phyloP scores from a whole-genome alignment of 2,888 invertebrate genomes.

The Drosophila borborema region DNA sequence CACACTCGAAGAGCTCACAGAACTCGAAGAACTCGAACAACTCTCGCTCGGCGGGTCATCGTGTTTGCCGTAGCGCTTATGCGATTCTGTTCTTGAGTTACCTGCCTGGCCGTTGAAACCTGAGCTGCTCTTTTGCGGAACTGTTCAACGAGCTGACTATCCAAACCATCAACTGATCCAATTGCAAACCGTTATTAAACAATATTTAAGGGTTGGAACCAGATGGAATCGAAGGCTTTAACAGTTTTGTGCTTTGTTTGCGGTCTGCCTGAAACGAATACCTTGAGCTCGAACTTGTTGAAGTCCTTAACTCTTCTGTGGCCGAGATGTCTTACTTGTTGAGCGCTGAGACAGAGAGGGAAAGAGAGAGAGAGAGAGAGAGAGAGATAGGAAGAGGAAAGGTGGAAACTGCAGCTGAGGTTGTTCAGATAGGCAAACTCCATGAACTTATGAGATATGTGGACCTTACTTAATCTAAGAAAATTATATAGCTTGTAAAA shows the following conservation, averaged over 20 bases:
- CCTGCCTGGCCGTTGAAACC: constrained; percentile 50
- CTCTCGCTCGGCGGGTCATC: constrained; percentile 32
- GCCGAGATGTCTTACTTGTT: constrained; percentile 13
- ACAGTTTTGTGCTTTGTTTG: constrained; percentile 9
- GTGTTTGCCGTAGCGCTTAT: constrained; percentile 37
- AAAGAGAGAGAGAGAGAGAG: neutral
- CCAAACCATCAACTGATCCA: constrained; percentile 29
- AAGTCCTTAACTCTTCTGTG: constrained; percentile 10
- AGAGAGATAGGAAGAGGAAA: neutral
- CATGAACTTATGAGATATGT: neutral
- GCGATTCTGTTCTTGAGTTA: constrained; percentile 50
- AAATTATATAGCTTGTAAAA: no score
- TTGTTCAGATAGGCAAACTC: no score
- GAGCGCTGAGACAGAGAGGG: neutral
- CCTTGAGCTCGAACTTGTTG: constrained; percentile 9
- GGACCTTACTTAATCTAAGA: neutral
- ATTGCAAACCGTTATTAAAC: constrained; percentile 40
- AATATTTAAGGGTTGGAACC: constrained; percentile 15
- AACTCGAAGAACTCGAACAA: constrained; percentile 10
- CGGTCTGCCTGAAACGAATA: constrained; percentile 16
- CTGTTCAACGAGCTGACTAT: constrained; percentile 30
- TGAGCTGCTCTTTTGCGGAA: constrained; percentile 45
- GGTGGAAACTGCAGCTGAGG: neutral
- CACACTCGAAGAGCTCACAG: constrained; percentile 16
- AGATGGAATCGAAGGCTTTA: constrained; percentile 11